These are phyloP conservation scores for Amaurobius ferox DNA, from an alignment of 2,888 invertebrate species.

Conservation along the genomic window DNA sequence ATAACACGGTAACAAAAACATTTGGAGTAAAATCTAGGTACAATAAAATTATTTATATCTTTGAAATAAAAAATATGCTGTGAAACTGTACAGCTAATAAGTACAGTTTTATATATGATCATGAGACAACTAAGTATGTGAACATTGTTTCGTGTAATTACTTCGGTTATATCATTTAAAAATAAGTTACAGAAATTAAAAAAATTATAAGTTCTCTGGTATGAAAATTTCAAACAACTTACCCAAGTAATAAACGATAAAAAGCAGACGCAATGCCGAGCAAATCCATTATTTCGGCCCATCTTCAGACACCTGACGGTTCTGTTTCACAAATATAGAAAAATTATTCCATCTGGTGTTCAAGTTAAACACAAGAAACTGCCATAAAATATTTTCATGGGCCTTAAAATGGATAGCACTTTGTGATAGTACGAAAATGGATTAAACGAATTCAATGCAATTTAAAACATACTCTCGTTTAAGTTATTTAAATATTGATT, in stretches of 20 bases:
- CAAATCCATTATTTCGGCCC: not conserved
- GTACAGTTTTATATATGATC: no score
- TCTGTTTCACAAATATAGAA: not conserved
- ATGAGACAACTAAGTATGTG: no score
- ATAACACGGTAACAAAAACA: no score
- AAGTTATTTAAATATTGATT: not conserved
- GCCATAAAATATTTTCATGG: not conserved
- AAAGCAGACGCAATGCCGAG: not conserved
- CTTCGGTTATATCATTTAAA: no score
- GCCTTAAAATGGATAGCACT: not conserved
- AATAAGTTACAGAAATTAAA: no score
- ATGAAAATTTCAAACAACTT: not conserved
- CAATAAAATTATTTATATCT: no score
- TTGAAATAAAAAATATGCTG: no score
- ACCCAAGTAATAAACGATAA: conserved; percentile 10
- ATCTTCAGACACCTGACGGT: not conserved
- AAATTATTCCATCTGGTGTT: not conserved
- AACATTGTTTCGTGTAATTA: no score
- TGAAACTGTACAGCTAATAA: no score
- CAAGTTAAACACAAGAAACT: not conserved
- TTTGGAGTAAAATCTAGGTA: no score
- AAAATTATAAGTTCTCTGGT: no score
- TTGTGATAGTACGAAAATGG: not conserved
- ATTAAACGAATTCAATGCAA: not conserved
- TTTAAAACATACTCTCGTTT: not conserved